These are phyloP conservation scores for Xanthia icteritia DNA, from an alignment of 2,888 invertebrate species.

Conservation along the genomic window DNA sequence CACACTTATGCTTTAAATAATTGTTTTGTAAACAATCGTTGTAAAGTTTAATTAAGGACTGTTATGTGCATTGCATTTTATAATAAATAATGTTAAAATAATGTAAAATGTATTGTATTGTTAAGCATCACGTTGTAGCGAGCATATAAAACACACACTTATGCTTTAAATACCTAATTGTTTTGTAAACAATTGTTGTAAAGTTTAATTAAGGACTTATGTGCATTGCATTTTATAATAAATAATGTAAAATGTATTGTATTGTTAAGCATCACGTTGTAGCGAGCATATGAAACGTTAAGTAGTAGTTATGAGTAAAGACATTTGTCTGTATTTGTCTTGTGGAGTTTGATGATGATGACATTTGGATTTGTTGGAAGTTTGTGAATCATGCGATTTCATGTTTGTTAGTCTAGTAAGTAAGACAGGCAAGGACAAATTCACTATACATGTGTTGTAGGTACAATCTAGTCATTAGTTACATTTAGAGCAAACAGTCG, in stretches of 20 bases:
- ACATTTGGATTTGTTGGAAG: background rate
- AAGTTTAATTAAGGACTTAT: constrained; percentile 32
- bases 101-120: constrained; percentile 34
- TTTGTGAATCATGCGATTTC: background rate
- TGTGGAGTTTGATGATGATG: background rate
- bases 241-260: constrained; percentile 43
- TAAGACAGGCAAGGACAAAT: background rate
- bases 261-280: constrained; percentile 35
- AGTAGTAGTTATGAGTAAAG: background rate
- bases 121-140: constrained; percentile 33
- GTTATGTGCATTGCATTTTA: constrained; percentile 62
- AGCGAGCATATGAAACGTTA: constrained; percentile 4
- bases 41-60: constrained; percentile 28
- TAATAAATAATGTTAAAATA: constrained; percentile 54
- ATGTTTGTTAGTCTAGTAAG: background rate
- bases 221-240: constrained; percentile 63
- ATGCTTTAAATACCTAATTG: constrained; percentile 18
- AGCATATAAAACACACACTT: constrained; percentile 10
- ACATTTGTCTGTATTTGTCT: background rate
- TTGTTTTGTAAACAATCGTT: constrained; percentile 15
- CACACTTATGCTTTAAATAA: constrained; percentile 16
- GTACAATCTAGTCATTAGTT: constrained; percentile 62
- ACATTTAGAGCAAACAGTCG: constrained; percentile 23
- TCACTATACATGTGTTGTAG: background rate
- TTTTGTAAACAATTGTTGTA: constrained; percentile 12